Conservation (phyloP, 2,797 vertebrate genomes). For the Neosilurus mollespiculum region DNA sequence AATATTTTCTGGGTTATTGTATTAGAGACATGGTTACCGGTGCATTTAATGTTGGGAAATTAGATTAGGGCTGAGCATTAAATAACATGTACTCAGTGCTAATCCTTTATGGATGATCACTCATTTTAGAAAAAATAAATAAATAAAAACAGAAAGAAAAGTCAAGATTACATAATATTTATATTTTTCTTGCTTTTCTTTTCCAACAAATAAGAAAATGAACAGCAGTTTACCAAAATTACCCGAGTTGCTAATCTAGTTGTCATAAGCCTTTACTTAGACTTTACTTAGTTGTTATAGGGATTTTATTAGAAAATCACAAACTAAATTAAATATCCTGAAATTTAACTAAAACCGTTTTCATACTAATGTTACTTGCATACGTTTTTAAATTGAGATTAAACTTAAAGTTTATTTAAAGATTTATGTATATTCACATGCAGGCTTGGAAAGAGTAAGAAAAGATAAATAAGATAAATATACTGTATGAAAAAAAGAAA, state of each 20-base stretch:
- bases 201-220: neutral
- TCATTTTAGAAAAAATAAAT: conserved; percentile 2
- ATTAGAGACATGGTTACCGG: neutral
- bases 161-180: neutral
- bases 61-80: neutral
- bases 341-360: neutral
- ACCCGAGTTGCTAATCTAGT: neutral
- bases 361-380: neutral
- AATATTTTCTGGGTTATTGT: neutral
- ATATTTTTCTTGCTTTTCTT: neutral
- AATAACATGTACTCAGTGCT: neutral
- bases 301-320: neutral
- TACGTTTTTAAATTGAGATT: too few relatives aligned
- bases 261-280: neutral
- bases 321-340: neutral
- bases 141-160: neutral
- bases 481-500: neutral
- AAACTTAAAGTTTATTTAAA: too few relatives aligned
- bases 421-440: neutral
- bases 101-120: neutral
- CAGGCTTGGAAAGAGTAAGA: neutral
- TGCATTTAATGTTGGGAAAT: neutral
- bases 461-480: neutral
- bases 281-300: neutral
- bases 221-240: neutral